Conservation (phyloP, 2,113 vertebrate species). For the Uria aalge region DNA sequence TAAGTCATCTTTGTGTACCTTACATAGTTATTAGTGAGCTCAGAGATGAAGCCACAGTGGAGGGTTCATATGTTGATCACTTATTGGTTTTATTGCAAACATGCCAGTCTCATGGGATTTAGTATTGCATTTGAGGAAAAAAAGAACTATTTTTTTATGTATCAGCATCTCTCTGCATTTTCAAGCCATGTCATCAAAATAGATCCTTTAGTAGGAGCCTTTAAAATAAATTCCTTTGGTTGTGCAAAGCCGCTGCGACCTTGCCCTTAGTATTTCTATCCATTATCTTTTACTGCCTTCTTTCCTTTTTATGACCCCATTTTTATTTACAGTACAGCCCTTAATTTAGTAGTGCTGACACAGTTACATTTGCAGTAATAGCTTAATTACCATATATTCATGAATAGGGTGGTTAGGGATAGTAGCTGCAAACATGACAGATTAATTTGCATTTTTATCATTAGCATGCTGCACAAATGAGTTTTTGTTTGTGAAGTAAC, state of each 20-base stretch:
- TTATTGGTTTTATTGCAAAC: not conserved
- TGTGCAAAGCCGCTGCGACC: not conserved
- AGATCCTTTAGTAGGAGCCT: not conserved
- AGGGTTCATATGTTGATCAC: not conserved
- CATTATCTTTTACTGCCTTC: not conserved
- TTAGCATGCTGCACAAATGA: slow-evolving; percentile 41
- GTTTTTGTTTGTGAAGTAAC: slow-evolving; percentile 7
- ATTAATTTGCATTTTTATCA: slow-evolving; percentile 48
- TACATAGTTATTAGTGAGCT: not conserved
- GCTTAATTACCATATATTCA: slow-evolving; percentile 71
- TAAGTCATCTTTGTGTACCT: not conserved
- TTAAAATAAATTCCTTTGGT: not conserved
- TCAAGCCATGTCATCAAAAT: not conserved
- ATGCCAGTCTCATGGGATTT: not conserved
- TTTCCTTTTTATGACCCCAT: slow-evolving; percentile 41
- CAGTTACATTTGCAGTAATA: slow-evolving; percentile 56
- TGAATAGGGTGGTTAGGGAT: slow-evolving; percentile 51
- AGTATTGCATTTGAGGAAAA: not conserved
- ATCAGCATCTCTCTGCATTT: not conserved
- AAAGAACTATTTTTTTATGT: not conserved
- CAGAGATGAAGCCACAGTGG: not conserved
- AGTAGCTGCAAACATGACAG: slow-evolving; percentile 41
- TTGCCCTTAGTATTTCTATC: not conserved
- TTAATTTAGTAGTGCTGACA: slow-evolving; percentile 63
- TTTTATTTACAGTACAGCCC: slow-evolving; percentile 66